Evolutionary conservation across 2,797 vertebrate genomes (phyloP), one percentile per base, ranked within the genome.

Genomic region (Sebastes matsubarae): DNA sequence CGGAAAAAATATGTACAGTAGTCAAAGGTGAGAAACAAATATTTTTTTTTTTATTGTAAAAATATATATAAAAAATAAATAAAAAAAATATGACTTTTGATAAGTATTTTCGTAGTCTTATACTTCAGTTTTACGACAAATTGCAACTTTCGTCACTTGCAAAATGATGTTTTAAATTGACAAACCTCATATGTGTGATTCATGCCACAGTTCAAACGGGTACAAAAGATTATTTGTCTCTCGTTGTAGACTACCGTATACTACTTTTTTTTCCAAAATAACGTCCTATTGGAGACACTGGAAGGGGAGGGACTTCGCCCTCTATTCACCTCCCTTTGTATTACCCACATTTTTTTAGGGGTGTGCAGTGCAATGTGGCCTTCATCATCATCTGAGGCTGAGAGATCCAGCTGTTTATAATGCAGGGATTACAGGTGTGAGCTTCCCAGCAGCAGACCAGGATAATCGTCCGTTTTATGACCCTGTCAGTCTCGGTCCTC

Each of bases 381-480:
- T 59, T 38, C 69, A 14, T 72, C 57, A 60, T 52, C 64, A 24
- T 36, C 68, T 54, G 50, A 14, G 12, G 29, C 69, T 38, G 60
- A 75, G 63, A 25, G 18, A 61, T 36, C 58, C 58, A 36, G 32
- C 24, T 27, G 50, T 72, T 76, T 72, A 27, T 77, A 73, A 75
- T 71, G 55, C n/a, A 50, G 27, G 27, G 86, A 85, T 85, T 87
- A 88, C 76, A 87, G 83, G 80, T 80, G 80, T 79, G 84, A 87
- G 68, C 68, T n/a, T 59, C 50, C n/a, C 46, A 42, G 69, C 55
- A 52, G 32, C n/a, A 1, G 8, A 27, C 64, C 46, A n/a, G 68
- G 54, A 82, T 77, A 81, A 71, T 59, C 36, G 24, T 71, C 66
- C 12, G 2, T 59, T 75, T 77, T 52, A 50, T 34, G 69, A 81